Evolutionary conservation across 2,888 invertebrate genomes (phyloP).

Genomic region (Cosmopolites sordidus): DNA sequence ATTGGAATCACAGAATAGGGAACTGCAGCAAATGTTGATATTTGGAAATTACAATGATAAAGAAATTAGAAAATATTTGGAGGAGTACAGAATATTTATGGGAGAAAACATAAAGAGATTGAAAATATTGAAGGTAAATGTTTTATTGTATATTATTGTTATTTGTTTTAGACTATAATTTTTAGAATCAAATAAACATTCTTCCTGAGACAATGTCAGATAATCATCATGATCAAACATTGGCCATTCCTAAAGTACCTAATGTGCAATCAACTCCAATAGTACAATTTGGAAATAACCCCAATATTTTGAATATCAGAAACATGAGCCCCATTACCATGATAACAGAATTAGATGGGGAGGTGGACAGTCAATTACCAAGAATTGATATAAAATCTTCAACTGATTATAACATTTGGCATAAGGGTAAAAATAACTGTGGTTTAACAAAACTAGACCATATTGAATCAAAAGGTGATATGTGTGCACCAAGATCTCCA

Average conservation of each 20-base stretch:
- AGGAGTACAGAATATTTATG: conserved; percentile 60
- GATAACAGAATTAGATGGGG: conserved; percentile 40
- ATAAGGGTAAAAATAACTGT: not conserved
- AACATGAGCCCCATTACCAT: conserved; percentile 54
- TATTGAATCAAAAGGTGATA: not conserved
- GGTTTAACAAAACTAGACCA: not conserved
- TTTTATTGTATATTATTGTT: not conserved
- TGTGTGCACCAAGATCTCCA: conserved; percentile 8
- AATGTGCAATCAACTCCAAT: conserved; percentile 42
- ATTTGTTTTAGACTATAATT: not conserved
- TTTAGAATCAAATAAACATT: conserved; percentile 35
- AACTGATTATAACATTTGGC: not conserved
- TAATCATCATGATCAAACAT: too few species aligned
- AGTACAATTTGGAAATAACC: conserved; percentile 30
- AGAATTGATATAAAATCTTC: not conserved
- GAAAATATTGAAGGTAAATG: conserved; percentile 59
- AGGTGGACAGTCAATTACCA: not conserved
- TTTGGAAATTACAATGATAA: conserved; percentile 44
- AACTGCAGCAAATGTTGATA: conserved; percentile 50
- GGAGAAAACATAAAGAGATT: conserved; percentile 63
- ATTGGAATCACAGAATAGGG: conserved; percentile 64
- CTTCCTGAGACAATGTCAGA: not conserved
- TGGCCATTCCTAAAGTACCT: not conserved
- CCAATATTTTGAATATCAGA: not conserved
- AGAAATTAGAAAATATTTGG: conserved; percentile 54